These are phyloP conservation scores for Brachionus manjavacas DNA, from an alignment of 1,140 invertebrate species.

Conservation along the genomic window DNA sequence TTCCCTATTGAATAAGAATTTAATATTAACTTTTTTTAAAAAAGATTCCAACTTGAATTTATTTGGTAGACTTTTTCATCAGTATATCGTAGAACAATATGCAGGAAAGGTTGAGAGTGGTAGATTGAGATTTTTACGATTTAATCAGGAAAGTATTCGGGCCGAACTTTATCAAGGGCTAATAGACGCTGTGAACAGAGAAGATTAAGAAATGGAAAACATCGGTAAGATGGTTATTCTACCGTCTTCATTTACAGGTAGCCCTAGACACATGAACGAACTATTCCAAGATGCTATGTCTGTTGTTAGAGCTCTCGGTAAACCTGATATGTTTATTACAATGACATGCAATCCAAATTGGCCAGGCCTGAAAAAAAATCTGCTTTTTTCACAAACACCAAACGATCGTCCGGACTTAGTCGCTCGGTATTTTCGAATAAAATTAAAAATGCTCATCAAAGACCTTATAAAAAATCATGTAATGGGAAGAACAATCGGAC, in stretches of 20 bases:
- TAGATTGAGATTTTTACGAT: slow-evolving; percentile 45
- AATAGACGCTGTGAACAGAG: background rate
- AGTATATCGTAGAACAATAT: slow-evolving; percentile 4
- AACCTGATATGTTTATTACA: slow-evolving; percentile 47
- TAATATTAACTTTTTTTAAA: too few relatives aligned
- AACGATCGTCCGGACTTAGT: slow-evolving; percentile 57
- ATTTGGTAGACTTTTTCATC: background rate
- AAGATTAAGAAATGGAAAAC: background rate
- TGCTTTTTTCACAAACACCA: slow-evolving; percentile 48
- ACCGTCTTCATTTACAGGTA: background rate
- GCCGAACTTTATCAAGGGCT: background rate
- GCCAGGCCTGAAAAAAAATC: slow-evolving; percentile 51
- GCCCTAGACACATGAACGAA: background rate
- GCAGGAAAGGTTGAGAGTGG: slow-evolving; percentile 49
- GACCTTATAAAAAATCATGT: slow-evolving; percentile 52
- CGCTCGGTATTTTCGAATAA: slow-evolving; percentile 58
- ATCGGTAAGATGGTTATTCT: background rate
- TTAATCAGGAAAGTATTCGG: slow-evolving; percentile 23
- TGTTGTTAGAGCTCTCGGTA: slow-evolving; percentile 43
- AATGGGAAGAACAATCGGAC: slow-evolving; percentile 50
- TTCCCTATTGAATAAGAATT: too few relatives aligned
- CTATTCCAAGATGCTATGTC: slow-evolving; percentile 44
- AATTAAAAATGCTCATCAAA: slow-evolving; percentile 58
- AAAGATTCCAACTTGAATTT: too few relatives aligned
- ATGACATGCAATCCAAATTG: slow-evolving; percentile 50